phyloP scores from a whole-genome alignment of 2,888 invertebrate genomes.

The Steinernema hermaphroditum region DNA sequence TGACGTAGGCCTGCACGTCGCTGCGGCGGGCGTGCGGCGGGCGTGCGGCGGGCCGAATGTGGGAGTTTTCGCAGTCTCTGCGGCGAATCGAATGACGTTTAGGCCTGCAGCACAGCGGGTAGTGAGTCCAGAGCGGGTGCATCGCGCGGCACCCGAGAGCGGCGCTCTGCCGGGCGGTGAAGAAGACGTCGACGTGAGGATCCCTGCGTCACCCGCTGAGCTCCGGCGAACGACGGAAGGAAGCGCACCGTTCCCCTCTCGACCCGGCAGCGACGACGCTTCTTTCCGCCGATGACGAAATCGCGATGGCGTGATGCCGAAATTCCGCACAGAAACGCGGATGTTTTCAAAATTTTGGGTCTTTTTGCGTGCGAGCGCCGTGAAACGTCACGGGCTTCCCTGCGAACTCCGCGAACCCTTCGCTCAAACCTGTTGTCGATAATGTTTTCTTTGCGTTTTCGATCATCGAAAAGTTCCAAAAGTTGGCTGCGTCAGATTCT shows the following conservation, averaged over 20 bases:
- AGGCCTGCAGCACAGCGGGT: conserved; percentile 13
- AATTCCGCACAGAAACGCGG: conserved; percentile 1
- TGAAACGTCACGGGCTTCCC: conserved; percentile 21
- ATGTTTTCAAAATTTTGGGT: conserved; percentile 30
- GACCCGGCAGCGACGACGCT: not conserved
- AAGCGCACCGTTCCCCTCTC: not conserved
- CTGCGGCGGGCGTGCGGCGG: no score
- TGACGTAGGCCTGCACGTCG: no score
- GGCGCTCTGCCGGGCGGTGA: not conserved
- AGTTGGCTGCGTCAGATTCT: not conserved
- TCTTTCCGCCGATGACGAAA: conserved; percentile 14
- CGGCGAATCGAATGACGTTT: conserved; percentile 16
- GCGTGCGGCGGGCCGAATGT: not conserved
- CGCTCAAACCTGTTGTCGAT: conserved; percentile 7
- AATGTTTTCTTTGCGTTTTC: conserved; percentile 14
- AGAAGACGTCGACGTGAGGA: no score
- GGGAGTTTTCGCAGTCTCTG: conserved; percentile 15
- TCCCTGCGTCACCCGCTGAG: not conserved
- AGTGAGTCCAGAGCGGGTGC: conserved; percentile 13
- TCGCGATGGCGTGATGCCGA: conserved; percentile 14
- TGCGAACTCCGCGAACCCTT: not conserved
- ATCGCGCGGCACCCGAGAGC: not conserved
- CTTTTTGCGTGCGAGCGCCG: conserved; percentile 10
- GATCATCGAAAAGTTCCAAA: not conserved
- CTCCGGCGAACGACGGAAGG: not conserved